phyloP scores from a whole-genome alignment of 2,113 vertebrate species.

The Tichodroma muraria region DNA sequence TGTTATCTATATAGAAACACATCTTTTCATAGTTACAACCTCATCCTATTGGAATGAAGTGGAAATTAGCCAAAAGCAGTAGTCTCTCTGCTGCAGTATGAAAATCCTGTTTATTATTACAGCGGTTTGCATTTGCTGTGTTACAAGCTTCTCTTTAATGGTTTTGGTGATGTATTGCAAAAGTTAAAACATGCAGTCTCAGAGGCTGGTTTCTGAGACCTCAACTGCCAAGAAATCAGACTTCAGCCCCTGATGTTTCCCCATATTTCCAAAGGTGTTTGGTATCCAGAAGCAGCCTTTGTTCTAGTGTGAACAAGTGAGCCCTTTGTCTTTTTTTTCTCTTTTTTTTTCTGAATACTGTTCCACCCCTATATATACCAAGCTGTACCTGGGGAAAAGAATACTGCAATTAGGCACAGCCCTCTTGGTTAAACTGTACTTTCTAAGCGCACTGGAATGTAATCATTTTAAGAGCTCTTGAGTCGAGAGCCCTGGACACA shows the following conservation, averaged over 20 bases:
- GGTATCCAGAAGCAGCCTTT: slow-evolving; percentile 12
- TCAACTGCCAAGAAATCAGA: slow-evolving; percentile 6
- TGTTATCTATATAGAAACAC: neutral
- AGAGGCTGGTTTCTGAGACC: neutral
- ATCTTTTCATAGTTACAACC: neutral
- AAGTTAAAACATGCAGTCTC: neutral
- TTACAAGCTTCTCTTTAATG: slow-evolving; percentile 19
- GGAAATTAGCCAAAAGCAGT: slow-evolving; percentile 33
- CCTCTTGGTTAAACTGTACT: slow-evolving; percentile 45
- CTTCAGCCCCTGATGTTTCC: neutral
- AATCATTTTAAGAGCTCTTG: slow-evolving; percentile 46
- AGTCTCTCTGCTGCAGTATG: neutral
- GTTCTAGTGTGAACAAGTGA: slow-evolving; percentile 34
- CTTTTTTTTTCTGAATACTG: neutral
- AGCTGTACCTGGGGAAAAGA: slow-evolving; percentile 24
- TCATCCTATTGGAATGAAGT: slow-evolving; percentile 18
- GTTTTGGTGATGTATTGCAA: slow-evolving; percentile 10
- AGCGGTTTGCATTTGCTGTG: neutral
- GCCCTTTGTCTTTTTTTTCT: slow-evolving; percentile 14
- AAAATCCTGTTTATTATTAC: slow-evolving; percentile 50
- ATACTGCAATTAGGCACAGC: slow-evolving; percentile 41
- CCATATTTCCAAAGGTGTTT: neutral
- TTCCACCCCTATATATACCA: neutral
- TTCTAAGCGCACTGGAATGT: slow-evolving; percentile 47
- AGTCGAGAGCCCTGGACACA: neutral